Evolutionary conservation across 1,140 invertebrate species (phyloP).

Genomic region (Odontomachus brunneus): DNA sequence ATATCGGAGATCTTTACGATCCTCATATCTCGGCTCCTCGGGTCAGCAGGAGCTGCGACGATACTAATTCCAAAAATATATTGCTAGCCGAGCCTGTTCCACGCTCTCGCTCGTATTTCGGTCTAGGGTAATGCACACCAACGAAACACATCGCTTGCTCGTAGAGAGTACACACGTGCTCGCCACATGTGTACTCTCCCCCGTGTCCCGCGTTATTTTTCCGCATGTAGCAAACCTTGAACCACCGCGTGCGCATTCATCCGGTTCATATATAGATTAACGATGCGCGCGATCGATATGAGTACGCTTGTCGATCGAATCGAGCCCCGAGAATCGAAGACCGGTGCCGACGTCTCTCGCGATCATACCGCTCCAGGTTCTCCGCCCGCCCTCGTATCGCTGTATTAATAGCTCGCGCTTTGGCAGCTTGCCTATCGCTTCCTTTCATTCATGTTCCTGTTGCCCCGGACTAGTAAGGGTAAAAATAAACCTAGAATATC

Average conservation of each 20-base stretch:
- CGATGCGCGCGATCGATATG: background rate
- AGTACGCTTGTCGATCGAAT: conserved; percentile 48
- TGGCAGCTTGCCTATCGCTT: conserved; percentile 79
- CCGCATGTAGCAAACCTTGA: conserved; percentile 69
- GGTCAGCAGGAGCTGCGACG: conserved; percentile 10
- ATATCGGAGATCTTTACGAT: conserved; percentile 69
- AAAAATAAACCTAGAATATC: conserved; percentile 73
- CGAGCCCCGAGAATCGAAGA: conserved; percentile 33
- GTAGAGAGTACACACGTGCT: conserved; percentile 69
- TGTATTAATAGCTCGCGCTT: conserved; percentile 76
- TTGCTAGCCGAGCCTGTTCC: conserved; percentile 25
- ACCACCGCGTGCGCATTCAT: conserved; percentile 2
- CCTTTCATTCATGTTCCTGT: conserved; percentile 77
- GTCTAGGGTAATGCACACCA: conserved; percentile 66
- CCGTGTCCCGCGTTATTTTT: conserved; percentile 55
- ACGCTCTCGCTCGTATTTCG: conserved; percentile 65
- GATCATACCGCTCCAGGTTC: conserved; percentile 57
- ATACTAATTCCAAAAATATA: conserved; percentile 70
- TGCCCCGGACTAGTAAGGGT: conserved; percentile 62
- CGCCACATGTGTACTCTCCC: conserved; percentile 68
- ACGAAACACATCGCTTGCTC: conserved; percentile 51
- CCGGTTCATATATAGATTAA: background rate
- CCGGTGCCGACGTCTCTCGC: conserved; percentile 23
- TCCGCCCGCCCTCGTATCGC: conserved; percentile 67
- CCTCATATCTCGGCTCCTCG: background rate